These are phyloP conservation scores for Platycnemis pennipes DNA, from an alignment of 2,888 invertebrate genomes.

Conservation along the genomic window DNA sequence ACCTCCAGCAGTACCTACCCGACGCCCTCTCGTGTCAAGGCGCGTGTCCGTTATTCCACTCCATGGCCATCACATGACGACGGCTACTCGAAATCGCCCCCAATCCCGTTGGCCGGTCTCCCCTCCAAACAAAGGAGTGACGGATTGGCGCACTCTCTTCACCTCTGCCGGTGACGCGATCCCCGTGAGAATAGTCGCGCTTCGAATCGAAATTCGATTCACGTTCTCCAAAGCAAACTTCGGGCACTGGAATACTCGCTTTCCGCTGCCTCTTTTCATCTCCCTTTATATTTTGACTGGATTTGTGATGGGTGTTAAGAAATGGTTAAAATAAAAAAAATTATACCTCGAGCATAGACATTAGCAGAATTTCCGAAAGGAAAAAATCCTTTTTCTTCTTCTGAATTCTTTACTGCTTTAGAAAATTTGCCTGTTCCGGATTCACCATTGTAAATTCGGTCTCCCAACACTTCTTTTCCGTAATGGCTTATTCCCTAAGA, in stretches of 20 bases:
- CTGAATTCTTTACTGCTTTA: too few species aligned
- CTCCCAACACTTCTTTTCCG: too few species aligned
- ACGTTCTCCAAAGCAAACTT: too few species aligned
- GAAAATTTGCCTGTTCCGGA: too few species aligned
- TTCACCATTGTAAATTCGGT: too few species aligned
- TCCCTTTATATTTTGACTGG: neutral
- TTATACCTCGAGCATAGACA: too few species aligned
- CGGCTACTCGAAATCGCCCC: neutral
- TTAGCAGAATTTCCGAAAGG: too few species aligned
- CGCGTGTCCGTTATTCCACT: neutral
- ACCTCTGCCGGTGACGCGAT: neutral
- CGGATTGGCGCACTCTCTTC: neutral
- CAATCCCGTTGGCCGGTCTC: neutral
- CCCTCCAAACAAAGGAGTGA: neutral
- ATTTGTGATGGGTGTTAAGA: too few species aligned
- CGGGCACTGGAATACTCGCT: too few species aligned
- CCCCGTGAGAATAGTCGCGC: neutral
- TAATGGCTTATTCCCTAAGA: too few species aligned
- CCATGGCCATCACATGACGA: neutral
- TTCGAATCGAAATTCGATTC: neutral
- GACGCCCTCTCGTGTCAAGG: neutral
- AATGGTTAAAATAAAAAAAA: neutral
- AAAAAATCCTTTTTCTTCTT: too few species aligned
- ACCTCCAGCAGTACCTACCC: neutral
- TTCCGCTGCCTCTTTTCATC: too few species aligned